Evolutionary conservation across 2,797 vertebrate species (phyloP).

Genomic region (Petrocephalus schoutedeni): DNA sequence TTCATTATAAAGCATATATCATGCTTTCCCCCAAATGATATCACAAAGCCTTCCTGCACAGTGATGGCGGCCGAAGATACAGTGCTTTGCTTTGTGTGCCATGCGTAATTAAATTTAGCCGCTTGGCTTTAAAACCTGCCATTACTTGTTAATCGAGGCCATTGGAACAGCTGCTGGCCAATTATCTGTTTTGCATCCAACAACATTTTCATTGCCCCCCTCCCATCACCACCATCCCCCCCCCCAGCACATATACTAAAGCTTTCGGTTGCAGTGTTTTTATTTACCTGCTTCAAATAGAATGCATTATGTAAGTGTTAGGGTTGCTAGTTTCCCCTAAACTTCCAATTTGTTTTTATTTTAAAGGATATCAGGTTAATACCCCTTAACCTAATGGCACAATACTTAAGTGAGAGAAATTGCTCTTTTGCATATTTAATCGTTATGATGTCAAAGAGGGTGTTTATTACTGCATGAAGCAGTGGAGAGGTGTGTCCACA

Average conservation of each 20-base stretch:
- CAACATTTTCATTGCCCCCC: slow-evolving; percentile 23
- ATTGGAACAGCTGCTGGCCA: slow-evolving; percentile 51
- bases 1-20: not conserved
- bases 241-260: not conserved
- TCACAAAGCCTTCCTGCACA: not conserved
- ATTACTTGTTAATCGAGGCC: slow-evolving; percentile 50
- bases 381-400: not conserved
- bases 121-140: slow-evolving; percentile 33
- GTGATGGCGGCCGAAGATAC: not conserved
- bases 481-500: slow-evolving; percentile 34
- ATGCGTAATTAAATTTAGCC: slow-evolving; percentile 13
- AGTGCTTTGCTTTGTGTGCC: not conserved
- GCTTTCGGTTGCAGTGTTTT: slow-evolving; percentile 22
- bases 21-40: not conserved
- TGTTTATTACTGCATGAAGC: slow-evolving; percentile 15
- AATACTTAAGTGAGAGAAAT: slow-evolving; percentile 18
- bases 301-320: not conserved
- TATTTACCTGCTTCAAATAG: slow-evolving; percentile 24
- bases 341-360: slow-evolving; percentile 11
- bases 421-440: slow-evolving; percentile 10
- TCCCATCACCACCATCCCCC: slow-evolving; percentile 34
- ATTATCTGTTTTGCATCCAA: slow-evolving; percentile 48
- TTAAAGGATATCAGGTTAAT: slow-evolving; percentile 11
- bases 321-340: not conserved
- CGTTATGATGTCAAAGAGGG: not conserved